A percentile compares a stretch with the other conserved stretches of the same genome.
Conservation (phyloP, 2,888 invertebrate species). For the Ormyrus rosae region DNA sequence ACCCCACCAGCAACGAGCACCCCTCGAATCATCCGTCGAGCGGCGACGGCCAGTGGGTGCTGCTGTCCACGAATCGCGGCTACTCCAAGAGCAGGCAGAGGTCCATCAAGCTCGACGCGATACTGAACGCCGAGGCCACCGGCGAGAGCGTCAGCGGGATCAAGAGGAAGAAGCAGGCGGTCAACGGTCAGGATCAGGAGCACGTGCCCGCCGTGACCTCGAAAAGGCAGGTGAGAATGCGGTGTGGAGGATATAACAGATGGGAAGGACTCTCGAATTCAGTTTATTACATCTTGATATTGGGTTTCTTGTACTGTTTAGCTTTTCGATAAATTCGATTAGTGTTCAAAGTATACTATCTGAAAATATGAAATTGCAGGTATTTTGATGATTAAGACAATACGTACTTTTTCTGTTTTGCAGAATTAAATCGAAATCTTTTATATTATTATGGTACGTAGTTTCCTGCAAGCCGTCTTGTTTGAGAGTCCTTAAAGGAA, state of each 20-base stretch:
- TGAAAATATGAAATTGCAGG: too few species aligned
- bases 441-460: not conserved
- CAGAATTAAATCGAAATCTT: too few species aligned
- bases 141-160: constrained; percentile 59
- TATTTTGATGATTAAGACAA: too few species aligned
- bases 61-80: constrained; percentile 87
- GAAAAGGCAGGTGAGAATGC: constrained; percentile 72
- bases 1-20: constrained; percentile 69
- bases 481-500: constrained; percentile 46
- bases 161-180: constrained; percentile 47
- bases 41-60: constrained; percentile 87
- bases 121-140: constrained; percentile 28
- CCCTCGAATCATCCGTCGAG: constrained; percentile 80
- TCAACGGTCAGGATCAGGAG: constrained; percentile 50
- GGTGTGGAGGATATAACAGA: constrained; percentile 17
- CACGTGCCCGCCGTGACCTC: constrained; percentile 70
- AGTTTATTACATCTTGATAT: not conserved
- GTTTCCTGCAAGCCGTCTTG: not conserved
- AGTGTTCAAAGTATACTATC: too few species aligned
- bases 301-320: too few species aligned
- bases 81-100: constrained; percentile 77
- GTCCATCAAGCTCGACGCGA: constrained; percentile 72
- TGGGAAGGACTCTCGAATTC: constrained; percentile 50
- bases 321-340: too few species aligned
- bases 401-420: too few species aligned